These are phyloP conservation scores for Neotoma lepida DNA, from an alignment of 2,113 vertebrate species.

Conservation along the genomic window DNA sequence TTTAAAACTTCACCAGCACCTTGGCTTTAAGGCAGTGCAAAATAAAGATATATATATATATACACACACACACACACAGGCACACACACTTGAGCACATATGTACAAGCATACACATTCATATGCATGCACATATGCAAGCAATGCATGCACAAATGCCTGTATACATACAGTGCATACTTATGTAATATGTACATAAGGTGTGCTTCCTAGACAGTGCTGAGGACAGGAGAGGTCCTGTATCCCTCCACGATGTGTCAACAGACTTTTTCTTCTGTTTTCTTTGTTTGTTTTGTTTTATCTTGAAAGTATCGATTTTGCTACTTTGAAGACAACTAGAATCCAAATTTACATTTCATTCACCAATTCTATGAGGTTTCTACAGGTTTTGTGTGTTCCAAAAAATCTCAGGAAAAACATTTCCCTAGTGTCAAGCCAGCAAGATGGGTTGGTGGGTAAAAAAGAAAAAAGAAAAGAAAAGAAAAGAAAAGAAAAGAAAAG, in stretches of 20 bases:
- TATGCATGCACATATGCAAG: no score
- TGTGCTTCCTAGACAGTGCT: not conserved
- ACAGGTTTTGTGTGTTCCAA: not conserved
- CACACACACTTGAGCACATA: no score
- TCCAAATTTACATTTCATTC: not conserved
- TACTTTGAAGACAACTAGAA: not conserved
- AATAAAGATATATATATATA: not conserved
- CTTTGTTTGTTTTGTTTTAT: not conserved
- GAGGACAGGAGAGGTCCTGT: not conserved
- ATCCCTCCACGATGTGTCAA: no score
- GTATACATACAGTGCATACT: accelerated
- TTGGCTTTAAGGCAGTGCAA: not conserved
- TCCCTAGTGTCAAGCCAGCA: not conserved
- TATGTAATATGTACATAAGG: not conserved
- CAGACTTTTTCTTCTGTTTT: no score
- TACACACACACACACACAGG: accelerated
- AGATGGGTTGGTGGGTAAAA: not conserved
- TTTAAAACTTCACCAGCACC: not conserved
- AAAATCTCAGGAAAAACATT: not conserved
- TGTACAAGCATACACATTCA: not conserved
- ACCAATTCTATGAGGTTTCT: not conserved
- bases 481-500: no score
- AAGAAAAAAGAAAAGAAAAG: no score
- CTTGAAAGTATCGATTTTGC: conserved; percentile 24
- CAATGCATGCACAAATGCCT: not conserved